Percentiles rank a stretch among this genome's conserved stretches.
These are phyloP conservation scores for Salvator merianae DNA, from an alignment of 2,113 vertebrate genomes.

Conservation along the genomic window DNA sequence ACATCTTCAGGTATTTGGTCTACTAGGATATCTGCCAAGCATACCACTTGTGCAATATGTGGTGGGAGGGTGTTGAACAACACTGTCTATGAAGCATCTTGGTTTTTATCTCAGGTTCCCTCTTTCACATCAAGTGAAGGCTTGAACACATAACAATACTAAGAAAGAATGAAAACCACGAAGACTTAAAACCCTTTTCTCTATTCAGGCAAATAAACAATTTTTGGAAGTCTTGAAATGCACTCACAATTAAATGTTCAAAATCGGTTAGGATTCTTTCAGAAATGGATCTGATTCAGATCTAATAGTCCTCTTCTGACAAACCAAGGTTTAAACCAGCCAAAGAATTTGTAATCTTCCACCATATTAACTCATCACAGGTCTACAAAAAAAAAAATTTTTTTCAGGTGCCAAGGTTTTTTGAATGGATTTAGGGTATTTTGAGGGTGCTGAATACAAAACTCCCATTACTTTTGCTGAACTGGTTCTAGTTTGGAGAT, in stretches of 20 bases:
- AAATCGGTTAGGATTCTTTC: too few species aligned
- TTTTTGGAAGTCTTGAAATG: background rate
- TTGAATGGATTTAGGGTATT: too few species aligned
- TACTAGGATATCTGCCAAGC: background rate
- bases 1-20: background rate
- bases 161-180: background rate
- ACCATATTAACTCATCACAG: too few species aligned
- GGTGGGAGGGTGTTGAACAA: background rate
- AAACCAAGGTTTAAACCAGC: background rate
- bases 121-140: background rate
- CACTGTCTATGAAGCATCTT: background rate
- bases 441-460: too few species aligned
- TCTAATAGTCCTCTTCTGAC: background rate
- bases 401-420: too few species aligned
- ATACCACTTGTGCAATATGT: background rate
- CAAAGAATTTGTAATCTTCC: too few species aligned
- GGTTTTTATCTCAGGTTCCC: background rate
- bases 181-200: background rate
- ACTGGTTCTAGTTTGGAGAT: too few species aligned
- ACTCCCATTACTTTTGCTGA: too few species aligned
- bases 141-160: background rate
- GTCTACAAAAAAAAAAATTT: too few species aligned
- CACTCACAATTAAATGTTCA: too few species aligned
- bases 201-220: too few species aligned
- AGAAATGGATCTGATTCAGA: background rate